Evolutionary conservation across 2,888 invertebrate genomes (phyloP).

Genomic region (Drosophila percnosoma): DNA sequence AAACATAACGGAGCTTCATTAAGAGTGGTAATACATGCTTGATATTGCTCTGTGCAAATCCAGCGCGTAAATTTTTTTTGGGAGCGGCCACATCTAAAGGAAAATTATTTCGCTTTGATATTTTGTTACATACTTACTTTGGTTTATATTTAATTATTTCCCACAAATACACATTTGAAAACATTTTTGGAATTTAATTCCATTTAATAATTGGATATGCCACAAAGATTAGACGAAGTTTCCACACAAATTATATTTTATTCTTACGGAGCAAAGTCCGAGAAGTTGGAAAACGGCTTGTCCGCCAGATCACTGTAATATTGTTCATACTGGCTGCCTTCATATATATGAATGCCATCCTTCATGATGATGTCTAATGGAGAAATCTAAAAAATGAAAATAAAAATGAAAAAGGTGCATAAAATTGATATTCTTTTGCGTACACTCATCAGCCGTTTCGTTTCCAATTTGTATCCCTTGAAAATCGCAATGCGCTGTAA

Average conservation of each 20-base stretch:
- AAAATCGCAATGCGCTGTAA: neutral
- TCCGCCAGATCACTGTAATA: neutral
- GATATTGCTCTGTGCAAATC: too few species aligned
- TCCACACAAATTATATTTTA: neutral
- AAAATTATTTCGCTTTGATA: neutral
- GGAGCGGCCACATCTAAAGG: neutral
- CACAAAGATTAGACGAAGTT: neutral
- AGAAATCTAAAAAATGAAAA: neutral
- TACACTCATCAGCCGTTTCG: neutral
- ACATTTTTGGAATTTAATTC: neutral
- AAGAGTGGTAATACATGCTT: too few species aligned
- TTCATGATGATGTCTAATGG: neutral
- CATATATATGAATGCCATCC: constrained; percentile 1
- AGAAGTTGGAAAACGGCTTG: neutral
- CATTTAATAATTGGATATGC: neutral
- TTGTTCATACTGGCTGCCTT: neutral
- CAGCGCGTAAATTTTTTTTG: neutral
- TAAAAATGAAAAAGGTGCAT: neutral
- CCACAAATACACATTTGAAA: neutral
- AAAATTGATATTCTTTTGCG: neutral
- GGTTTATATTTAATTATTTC: neutral
- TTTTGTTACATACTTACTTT: neutral
- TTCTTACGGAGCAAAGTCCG: neutral
- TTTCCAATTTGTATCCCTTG: constrained; percentile 1
- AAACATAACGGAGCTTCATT: too few species aligned